Evolutionary conservation across 2,888 invertebrate species (phyloP), one percentile per base, ranked within the genome.

Genomic region (Archaeoteleia sp.): DNA sequence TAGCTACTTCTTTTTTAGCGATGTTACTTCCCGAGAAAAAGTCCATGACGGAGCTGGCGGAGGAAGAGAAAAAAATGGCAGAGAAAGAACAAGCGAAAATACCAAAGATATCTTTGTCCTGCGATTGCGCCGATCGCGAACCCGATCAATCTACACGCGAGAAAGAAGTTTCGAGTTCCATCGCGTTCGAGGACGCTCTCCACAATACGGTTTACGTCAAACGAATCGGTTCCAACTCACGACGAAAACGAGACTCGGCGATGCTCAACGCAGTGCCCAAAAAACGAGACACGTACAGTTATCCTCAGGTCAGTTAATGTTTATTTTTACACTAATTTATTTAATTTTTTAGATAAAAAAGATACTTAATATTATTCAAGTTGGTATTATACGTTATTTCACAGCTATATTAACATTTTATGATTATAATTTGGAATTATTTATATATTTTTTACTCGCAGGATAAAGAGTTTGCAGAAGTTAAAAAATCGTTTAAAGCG

Each of bases 111-210:
- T 87, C 86, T 84, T 3, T 27, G 4, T 87, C 83, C 42, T 88
- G 87, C 86, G 65, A 86, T 73, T 88, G 89, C 70, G 40, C 74
- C 2, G 77, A 79, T 48, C 75, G 77, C 7, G 87, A 88, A 42
- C 85, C 85, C 17, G 86, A 86, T 67, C 83, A 85, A 14, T 82
- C 81, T 6, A 85, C 84, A 68, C 87, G 88, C 72, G 91, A 90
- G 75, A 87, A 88, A 72, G 91, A 91, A 73, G 89, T 87, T 58
- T 88, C 88, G 71, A 88, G 88, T 73, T 87, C 89, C 57, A 92
- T 91, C 39, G 87, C 88, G 14, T 95, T 96, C 81, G 95, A 96
- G 84, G 92, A 95, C 81, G 89, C 90, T 27, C 82, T 96, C 43
- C 94, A 95, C 78, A 95, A 95, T 84, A 88, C 88, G 80, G 91